Conservation (phyloP, 2,113 vertebrate genomes). For the Columbina picui region DNA sequence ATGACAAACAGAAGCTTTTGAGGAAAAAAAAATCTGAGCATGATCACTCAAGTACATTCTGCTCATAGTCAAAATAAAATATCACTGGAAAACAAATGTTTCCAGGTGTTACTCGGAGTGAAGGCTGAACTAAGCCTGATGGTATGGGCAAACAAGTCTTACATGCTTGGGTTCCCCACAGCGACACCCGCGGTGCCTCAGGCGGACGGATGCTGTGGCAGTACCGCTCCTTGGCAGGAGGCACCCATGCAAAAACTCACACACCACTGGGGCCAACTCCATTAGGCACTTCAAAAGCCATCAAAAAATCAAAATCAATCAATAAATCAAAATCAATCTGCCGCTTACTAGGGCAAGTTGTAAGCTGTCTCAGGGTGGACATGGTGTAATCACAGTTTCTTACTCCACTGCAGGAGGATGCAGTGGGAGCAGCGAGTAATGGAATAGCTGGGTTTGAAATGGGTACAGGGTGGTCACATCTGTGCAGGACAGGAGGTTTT, state of each 20-base stretch:
- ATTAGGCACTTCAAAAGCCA: neutral
- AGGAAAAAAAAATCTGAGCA: neutral
- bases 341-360: neutral
- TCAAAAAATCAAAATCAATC: neutral
- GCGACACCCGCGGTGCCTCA: fast-evolving
- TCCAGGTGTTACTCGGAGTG: neutral
- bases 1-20: neutral
- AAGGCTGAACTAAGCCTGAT: neutral
- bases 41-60: neutral
- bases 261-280: neutral
- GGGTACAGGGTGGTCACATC: no score
- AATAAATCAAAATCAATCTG: neutral
- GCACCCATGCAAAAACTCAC: fast-evolving
- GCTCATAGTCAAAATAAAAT: neutral
- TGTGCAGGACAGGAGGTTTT: neutral
- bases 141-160: neutral
- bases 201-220: neutral
- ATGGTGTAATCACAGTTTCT: neutral
- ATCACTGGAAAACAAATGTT: neutral
- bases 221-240: fast-evolving
- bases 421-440: neutral
- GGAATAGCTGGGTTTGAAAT: neutral
- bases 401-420: neutral
- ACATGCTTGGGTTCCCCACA: neutral
- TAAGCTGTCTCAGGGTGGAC: neutral